Base-by-base conservation (phyloP, 2,113 vertebrate genomes). In the Clupea harengus region DNA sequence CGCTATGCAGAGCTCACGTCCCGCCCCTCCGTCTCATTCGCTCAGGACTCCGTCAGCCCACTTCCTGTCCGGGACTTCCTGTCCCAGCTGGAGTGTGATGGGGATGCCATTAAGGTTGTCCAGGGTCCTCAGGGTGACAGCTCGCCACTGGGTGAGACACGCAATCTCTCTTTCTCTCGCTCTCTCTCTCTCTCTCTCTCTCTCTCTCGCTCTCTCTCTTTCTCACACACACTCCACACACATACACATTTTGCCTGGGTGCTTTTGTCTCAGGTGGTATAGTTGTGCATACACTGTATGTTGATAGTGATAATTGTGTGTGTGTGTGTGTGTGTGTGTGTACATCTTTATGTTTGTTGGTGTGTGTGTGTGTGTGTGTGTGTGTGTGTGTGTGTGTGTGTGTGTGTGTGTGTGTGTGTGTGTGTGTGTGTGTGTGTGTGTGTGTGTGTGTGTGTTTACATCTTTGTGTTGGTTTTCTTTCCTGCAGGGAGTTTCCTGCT, bases 401-500 rank as follows among this genome's bases (percentile, higher is more conserved):
- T 80, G 25, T 85, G 4, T 32, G n/a, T 64, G 8, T 28, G 81
- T n/a, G 45, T 72, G 45, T 80, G 25, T 84, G n/a, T 75, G 45
- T 47, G 47, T 57, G 32, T 88, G 54, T 85, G 4, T 32, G n/a
- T 64, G 8, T 28, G 81, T n/a, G 45, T 72, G 45, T 80, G 25
- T 84, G n/a, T 75, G 39, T 47, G 47, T 57, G 32, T 88, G 54
- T 85, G 4, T 32, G n/a, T 39, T 1, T 39, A 39, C 39, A 39
- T 39, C 39, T 88, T 85, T 88, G 80, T 57, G 10, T 28, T 86
- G 15, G n/a, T 22, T 64, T 86, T 82, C 83, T 86, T 49, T n/a
- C 80, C 83, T 92, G 57, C 90, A 99, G 98, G 98, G 78, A 97
- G 93, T 85, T 99, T 99, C 91, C 91, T 99, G 82, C 99, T 99